A percentile compares a stretch with the other conserved stretches of the same genome.
phyloP scores from a whole-genome alignment of 2,888 invertebrate genomes.

The Xiphydria camelus region DNA sequence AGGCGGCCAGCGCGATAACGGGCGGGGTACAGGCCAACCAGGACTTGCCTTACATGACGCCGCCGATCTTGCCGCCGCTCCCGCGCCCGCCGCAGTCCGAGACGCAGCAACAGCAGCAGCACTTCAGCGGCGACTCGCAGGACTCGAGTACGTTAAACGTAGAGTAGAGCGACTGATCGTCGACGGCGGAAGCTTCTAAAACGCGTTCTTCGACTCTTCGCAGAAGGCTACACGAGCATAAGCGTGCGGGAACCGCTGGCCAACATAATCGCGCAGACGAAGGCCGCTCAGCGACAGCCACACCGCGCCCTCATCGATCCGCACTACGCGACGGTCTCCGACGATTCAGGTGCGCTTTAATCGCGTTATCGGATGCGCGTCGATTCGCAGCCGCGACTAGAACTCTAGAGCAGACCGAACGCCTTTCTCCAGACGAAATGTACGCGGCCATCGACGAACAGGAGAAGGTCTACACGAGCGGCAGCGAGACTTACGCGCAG shows the following conservation, averaged over 20 bases:
- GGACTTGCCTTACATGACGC: slow-evolving; percentile 88
- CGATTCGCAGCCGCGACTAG: too few species aligned
- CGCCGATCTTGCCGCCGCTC: slow-evolving; percentile 65
- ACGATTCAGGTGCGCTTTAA: slow-evolving; percentile 85
- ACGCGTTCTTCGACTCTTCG: slow-evolving; percentile 44
- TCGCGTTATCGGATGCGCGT: too few species aligned
- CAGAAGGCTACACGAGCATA: slow-evolving; percentile 90
- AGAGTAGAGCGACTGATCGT: slow-evolving; percentile 8
- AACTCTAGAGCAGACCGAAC: not conserved
- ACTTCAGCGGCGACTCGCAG: slow-evolving; percentile 90
- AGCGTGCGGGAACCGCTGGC: slow-evolving; percentile 88
- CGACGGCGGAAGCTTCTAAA: not conserved
- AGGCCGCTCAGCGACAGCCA: slow-evolving; percentile 49
- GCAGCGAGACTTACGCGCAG: slow-evolving; percentile 86
- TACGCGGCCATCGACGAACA: slow-evolving; percentile 87
- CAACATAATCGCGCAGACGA: slow-evolving; percentile 71
- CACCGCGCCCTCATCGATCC: slow-evolving; percentile 60
- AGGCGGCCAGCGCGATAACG: slow-evolving; percentile 85
- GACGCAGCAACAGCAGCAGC: slow-evolving; percentile 59
- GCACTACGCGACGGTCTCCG: slow-evolving; percentile 89
- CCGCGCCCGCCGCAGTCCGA: slow-evolving; percentile 44
- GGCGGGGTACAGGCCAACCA: slow-evolving; percentile 85
- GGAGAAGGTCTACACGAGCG: slow-evolving; percentile 69
- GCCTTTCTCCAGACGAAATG: slow-evolving; percentile 72
- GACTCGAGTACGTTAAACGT: slow-evolving; percentile 72